Evolutionary conservation across 2,888 invertebrate genomes (phyloP), one percentile per base, ranked within the genome.

Genomic region (Drosophila kanekoi): DNA sequence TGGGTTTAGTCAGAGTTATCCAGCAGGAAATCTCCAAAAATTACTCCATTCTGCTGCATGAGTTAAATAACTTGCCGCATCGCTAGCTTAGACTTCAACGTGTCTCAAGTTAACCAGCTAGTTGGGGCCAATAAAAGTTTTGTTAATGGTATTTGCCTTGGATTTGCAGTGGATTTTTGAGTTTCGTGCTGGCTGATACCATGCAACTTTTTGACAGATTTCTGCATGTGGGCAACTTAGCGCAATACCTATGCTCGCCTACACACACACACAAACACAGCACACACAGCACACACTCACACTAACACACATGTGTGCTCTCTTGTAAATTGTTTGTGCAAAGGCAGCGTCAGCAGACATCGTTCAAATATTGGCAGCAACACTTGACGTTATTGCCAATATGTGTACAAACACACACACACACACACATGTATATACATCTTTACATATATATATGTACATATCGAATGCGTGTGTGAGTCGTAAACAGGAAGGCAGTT

Each of bases 341-440:
- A 53, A 58, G 68, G 60, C 77, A 68, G n/a, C 78, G 79, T 67
- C 77, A 78, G 75, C 75, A 79, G 63, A 75, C 78, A 73, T 69
- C 67, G 73, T 71, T 75, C 82, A 72, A 75, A 82, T 79, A 84
- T 84, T 84, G 86, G 84, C 80, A 82, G 83, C 80, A 85, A 82
- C 86, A 80, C 88, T 87, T 86, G 88, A 76, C 74, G 83, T 88
- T 88, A 87, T 83, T 87, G 88, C 80, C 88, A 85, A 85, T 88
- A 85, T 85, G 80, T 79, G 65, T 47, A 69, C 61, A 51, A 54
- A 56, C 54, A 58, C 51, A 44, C 41, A 68, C 49, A 59, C 48
- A 56, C 61, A 43, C 41, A 49, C 60, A 40, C 43, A 45, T 14
- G 40, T 37, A 28, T 23, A 20, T 32, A 20, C 32, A 32, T 23